Conservation (phyloP, 1,140 invertebrate genomes). For the Drosophila micromelanica region DNA sequence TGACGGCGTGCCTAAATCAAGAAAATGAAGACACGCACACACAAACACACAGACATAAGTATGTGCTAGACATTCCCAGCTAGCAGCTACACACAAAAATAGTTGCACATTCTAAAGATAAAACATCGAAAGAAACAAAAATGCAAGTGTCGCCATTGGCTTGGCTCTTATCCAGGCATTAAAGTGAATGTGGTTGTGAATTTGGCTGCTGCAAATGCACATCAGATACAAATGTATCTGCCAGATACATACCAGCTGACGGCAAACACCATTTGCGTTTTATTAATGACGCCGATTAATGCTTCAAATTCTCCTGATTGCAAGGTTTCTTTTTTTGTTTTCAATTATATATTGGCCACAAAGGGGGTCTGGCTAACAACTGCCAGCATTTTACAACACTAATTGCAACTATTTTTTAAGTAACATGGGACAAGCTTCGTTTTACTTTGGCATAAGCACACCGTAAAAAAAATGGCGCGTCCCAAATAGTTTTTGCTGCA, state of each 20-base stretch:
- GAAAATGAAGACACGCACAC: constrained; percentile 27
- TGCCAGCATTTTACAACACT: constrained; percentile 25
- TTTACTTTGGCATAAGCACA: neutral
- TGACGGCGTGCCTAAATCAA: constrained; percentile 52
- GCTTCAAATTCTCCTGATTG: constrained; percentile 13
- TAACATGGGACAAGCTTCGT: constrained; percentile 14
- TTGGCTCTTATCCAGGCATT: constrained; percentile 33
- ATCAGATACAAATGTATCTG: constrained; percentile 7
- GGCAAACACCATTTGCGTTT: constrained; percentile 26
- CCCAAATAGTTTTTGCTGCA: constrained; percentile 37
- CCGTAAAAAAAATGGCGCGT: constrained; percentile 8
- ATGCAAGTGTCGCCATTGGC: constrained; percentile 45
- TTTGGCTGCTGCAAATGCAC: neutral
- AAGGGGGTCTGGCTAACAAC: neutral
- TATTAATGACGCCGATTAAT: constrained; percentile 33
- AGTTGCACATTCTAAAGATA: constrained; percentile 54
- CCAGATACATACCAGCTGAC: constrained; percentile 25
- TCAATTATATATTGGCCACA: neutral
- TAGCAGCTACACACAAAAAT: constrained; percentile 37
- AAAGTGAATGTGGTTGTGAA: constrained; percentile 25
- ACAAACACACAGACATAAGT: neutral
- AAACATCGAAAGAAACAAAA: constrained; percentile 26
- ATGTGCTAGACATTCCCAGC: constrained; percentile 34
- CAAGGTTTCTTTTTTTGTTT: neutral
- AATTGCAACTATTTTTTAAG: constrained; percentile 40